These are phyloP conservation scores for Thera britannica DNA, from an alignment of 2,888 invertebrate species.

Conservation along the genomic window DNA sequence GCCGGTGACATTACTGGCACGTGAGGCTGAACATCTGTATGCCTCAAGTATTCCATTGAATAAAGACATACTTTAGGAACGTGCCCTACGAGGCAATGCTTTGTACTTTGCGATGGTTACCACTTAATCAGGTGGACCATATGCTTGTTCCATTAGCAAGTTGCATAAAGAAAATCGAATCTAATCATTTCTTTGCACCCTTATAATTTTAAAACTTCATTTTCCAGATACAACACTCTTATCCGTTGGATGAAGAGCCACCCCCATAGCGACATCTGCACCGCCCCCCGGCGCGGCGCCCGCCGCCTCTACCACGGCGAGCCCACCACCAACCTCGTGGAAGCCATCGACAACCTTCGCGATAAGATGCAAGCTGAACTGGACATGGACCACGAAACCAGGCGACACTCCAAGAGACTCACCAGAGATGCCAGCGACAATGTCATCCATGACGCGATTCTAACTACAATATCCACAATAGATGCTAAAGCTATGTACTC, in stretches of 20 bases:
- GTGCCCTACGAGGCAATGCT: no score
- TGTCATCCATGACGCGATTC: not conserved
- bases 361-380: slow-evolving; percentile 7
- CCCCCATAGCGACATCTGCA: slow-evolving; percentile 65
- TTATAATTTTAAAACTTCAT: no score
- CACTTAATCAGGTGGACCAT: no score
- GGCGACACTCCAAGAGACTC: not conserved
- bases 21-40: no score
- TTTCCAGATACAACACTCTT: slow-evolving; percentile 67
- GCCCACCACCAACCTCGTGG: slow-evolving; percentile 5
- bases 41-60: no score
- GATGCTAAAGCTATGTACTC: not conserved
- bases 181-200: no score
- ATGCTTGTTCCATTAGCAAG: no score
- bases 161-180: no score
- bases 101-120: no score
- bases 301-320: slow-evolving; percentile 60
- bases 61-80: no score
- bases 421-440: not conserved
- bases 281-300: slow-evolving; percentile 70
- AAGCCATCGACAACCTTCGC: not conserved
- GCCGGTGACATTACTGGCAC: no score
- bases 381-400: not conserved
- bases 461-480: not conserved
- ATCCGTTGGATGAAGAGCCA: slow-evolving; percentile 77